Percentiles rank a stretch among this genome's conserved stretches.
These are phyloP conservation scores for Dasysyrphus tricinctus DNA, from an alignment of 2,888 invertebrate genomes.

Conservation along the genomic window DNA sequence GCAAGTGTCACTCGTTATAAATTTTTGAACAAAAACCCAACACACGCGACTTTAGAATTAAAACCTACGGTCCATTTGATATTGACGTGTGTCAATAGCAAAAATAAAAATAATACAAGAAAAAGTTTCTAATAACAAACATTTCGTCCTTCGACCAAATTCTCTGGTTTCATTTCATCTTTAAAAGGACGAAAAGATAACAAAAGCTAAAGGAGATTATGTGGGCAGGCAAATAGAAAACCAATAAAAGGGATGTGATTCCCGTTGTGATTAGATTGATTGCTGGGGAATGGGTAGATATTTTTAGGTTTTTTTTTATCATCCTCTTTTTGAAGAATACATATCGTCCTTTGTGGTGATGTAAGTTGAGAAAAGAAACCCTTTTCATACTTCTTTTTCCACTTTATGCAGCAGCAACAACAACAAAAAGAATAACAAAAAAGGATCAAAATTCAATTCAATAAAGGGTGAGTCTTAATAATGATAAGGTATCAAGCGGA, in stretches of 20 bases:
- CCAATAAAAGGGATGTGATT: conserved; percentile 75
- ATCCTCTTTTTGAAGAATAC: conserved; percentile 35
- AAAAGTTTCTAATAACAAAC: conserved; percentile 56
- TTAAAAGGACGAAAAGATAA: conserved; percentile 52
- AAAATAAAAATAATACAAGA: conserved; percentile 39
- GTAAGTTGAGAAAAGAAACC: conserved; percentile 45
- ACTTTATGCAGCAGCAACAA: background rate
- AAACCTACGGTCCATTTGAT: conserved; percentile 59
- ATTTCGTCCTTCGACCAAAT: conserved; percentile 41
- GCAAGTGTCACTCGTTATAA: conserved; percentile 59
- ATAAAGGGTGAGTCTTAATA: conserved; percentile 53
- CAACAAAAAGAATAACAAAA: background rate
- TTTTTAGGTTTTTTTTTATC: background rate
- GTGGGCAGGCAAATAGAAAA: conserved; percentile 74
- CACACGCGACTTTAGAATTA: conserved; percentile 68
- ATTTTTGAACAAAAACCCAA: conserved; percentile 12
- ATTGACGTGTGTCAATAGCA: conserved; percentile 66
- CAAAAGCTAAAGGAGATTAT: conserved; percentile 73
- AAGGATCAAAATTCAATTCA: conserved; percentile 67
- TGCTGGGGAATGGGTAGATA: conserved; percentile 59
- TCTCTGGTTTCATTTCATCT: conserved; percentile 7
- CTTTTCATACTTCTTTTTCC: conserved; percentile 34
- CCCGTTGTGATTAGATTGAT: conserved; percentile 71
- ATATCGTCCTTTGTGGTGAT: conserved; percentile 54
- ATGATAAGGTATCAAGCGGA: conserved; percentile 69